Base-by-base conservation (phyloP, 2,888 invertebrate species). In the Polydrusus cervinus region DNA sequence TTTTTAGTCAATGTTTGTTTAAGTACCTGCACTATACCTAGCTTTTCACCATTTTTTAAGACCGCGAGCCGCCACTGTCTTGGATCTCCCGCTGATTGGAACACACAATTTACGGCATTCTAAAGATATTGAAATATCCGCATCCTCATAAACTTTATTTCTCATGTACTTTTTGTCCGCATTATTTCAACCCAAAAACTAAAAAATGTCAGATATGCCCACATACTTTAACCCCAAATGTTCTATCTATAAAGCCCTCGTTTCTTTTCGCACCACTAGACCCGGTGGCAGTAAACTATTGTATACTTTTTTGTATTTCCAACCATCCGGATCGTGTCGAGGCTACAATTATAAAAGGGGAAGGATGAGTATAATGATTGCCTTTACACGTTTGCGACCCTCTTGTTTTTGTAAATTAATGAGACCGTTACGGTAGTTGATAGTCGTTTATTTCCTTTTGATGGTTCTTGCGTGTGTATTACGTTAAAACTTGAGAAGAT, bases 291-390 rank as follows among this genome's bases (percentile, higher is more conserved):
- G 55, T n/a, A n/a, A 53, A 53, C 53, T 8, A 30, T 53, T 61
- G 60, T 70, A 38, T 47, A 18, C 9, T 61, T 61, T 61, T 49
- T 34, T 43, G 61, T 45, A 60, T 61, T 61, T 51, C 49, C 69
- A 57, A 16, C 61, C 69, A 61, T 47, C 34, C 69, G 69, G 30
- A 61, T 70, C 69, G 61, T 70, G 43, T 61, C 69, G 49, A 38
- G 69, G 16, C 47, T 49, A 51, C 49, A 70, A 60, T 69, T 70
- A 70, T 60, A 61, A 47, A 16, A 70, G 47, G 61, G 69, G 49
- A 70, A 49, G 18, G 10, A 20, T 2, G 20, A 9, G 20, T 49
- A 51, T 60, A 69, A 69, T 61, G 61, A 70, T 47, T 70, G 51
- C 69, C 34, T 57, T 70, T 61, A 70, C 45, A 62, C 43, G 45